Conservation (phyloP, 1,140 invertebrate genomes). For the Rhopalosiphum maidis region DNA sequence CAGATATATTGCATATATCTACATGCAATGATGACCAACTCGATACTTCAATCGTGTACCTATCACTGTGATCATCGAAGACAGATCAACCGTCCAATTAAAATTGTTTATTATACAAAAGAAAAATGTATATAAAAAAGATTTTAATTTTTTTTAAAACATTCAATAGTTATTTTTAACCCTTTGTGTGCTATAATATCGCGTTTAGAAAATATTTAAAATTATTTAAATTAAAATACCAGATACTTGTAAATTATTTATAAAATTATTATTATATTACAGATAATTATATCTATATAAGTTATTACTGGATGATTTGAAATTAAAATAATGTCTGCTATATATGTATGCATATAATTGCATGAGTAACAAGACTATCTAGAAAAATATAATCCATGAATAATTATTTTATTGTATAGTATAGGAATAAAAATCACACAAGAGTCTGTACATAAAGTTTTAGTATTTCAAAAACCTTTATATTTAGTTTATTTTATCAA, state of each 20-base stretch:
- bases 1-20: not conserved
- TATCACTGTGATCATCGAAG: not conserved
- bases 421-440: not conserved
- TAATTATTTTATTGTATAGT: not conserved
- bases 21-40: not conserved
- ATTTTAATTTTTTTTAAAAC: not conserved
- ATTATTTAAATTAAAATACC: not conserved
- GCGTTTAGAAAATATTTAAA: not conserved
- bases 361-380: not conserved
- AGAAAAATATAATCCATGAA: not conserved
- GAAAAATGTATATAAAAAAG: not conserved
- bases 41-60: not conserved
- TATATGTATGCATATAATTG: not conserved
- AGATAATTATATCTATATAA: not conserved
- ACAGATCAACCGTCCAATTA: not conserved
- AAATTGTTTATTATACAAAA: not conserved
- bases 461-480: not conserved
- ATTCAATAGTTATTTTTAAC: not conserved
- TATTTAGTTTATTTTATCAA: not conserved
- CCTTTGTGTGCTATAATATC: not conserved
- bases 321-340: not conserved
- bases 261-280: too few relatives aligned
- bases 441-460: not conserved
- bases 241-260: not conserved
- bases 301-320: not conserved